Evolutionary conservation across 2,888 invertebrate species (phyloP).

Genomic region (Unio pictorum): DNA sequence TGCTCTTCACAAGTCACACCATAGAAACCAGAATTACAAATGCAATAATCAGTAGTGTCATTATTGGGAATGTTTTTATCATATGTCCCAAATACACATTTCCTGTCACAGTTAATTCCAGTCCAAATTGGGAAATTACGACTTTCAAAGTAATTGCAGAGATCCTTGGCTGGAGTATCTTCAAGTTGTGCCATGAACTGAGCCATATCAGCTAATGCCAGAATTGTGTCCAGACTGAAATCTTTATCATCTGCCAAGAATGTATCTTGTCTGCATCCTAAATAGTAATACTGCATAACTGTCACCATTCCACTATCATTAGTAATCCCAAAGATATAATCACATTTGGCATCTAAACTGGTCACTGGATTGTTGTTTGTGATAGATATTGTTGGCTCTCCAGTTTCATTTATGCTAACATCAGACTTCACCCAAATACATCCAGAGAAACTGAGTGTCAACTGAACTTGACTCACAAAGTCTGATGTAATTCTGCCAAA

Average conservation of each 20-base stretch:
- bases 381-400: conserved; percentile 3
- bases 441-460: conserved; percentile 14
- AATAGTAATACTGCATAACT: too few relatives aligned
- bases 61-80: too few relatives aligned
- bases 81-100: conserved; percentile 24
- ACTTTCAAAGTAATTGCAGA: conserved; percentile 34
- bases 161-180: conserved; percentile 24
- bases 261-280: background rate
- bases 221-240: conserved; percentile 5
- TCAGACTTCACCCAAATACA: conserved; percentile 18
- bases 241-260: conserved; percentile 14
- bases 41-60: conserved; percentile 6
- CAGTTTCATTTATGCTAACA: conserved; percentile 1
- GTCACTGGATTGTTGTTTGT: conserved; percentile 1
- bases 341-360: conserved; percentile 4
- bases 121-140: conserved; percentile 29
- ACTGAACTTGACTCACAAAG: conserved; percentile 10
- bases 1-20: conserved; percentile 22
- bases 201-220: conserved; percentile 12
- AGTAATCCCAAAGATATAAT: conserved; percentile 1
- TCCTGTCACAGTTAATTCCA: conserved; percentile 30
- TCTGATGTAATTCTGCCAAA: conserved; percentile 15
- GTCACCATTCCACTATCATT: too few relatives aligned
- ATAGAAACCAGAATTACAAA: conserved; percentile 32
- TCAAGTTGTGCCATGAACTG: too few relatives aligned